These are phyloP conservation scores for Mythimna lalbum DNA, from an alignment of 2,888 invertebrate genomes.

Conservation along the genomic window DNA sequence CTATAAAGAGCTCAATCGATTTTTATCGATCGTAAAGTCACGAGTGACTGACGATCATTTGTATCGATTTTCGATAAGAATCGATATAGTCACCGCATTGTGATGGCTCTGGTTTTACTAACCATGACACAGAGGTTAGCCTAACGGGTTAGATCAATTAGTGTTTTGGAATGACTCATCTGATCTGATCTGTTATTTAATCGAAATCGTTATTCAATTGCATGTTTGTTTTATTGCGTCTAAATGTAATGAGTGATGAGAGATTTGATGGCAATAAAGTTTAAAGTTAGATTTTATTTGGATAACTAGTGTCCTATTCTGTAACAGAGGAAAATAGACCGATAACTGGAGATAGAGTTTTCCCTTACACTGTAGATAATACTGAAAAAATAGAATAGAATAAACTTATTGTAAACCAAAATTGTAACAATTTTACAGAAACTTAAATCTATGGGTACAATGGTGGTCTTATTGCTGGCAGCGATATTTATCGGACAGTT, in stretches of 20 bases:
- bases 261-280: neutral
- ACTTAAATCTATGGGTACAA: no score
- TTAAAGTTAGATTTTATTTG: neutral
- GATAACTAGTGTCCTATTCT: neutral
- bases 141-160: conserved; percentile 51
- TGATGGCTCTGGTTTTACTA: conserved; percentile 44
- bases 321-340: neutral
- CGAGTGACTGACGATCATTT: conserved; percentile 18
- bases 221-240: conserved; percentile 6
- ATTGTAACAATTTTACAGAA: no score
- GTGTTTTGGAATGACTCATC: conserved; percentile 49
- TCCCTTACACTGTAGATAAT: neutral
- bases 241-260: neutral
- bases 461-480: no score
- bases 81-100: conserved; percentile 59
- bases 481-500: no score
- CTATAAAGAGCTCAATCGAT: conserved; percentile 12
- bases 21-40: conserved; percentile 16
- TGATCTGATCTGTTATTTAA: no score
- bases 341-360: neutral
- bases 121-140: conserved; percentile 62
- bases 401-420: no score
- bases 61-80: conserved; percentile 45
- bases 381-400: no score
- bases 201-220: conserved; percentile 41